phyloP scores from a whole-genome alignment of 2,797 vertebrate species.

The Atherinosoma microstoma region DNA sequence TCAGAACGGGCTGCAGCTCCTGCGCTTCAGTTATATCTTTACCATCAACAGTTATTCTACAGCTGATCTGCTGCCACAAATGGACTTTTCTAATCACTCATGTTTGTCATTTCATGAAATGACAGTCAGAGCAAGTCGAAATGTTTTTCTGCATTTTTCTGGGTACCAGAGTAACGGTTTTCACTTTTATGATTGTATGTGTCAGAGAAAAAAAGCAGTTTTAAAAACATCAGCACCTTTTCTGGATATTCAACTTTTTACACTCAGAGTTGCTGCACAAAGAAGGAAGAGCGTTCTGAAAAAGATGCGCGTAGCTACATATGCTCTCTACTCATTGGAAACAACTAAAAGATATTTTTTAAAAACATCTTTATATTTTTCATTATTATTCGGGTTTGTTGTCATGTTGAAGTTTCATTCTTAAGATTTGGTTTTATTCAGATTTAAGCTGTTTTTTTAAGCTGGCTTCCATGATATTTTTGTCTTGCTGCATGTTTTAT shows the following conservation, averaged over 20 bases:
- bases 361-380: background rate
- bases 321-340: background rate
- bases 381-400: background rate
- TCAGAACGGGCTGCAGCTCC: background rate
- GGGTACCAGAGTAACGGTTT: background rate
- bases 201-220: background rate
- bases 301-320: background rate
- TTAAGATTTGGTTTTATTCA: background rate
- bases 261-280: background rate
- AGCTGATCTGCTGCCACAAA: background rate
- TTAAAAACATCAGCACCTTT: background rate
- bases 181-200: background rate
- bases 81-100: background rate
- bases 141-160: background rate
- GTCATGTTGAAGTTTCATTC: background rate
- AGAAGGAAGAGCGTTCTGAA: background rate
- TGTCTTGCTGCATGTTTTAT: background rate
- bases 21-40: background rate
- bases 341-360: no score
- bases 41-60: background rate
- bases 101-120: background rate
- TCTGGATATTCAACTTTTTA: background rate
- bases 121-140: background rate
- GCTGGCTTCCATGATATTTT: background rate
- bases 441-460: background rate